Base-by-base conservation (phyloP, 2,888 invertebrate genomes). In the Dynastes grantii region DNA sequence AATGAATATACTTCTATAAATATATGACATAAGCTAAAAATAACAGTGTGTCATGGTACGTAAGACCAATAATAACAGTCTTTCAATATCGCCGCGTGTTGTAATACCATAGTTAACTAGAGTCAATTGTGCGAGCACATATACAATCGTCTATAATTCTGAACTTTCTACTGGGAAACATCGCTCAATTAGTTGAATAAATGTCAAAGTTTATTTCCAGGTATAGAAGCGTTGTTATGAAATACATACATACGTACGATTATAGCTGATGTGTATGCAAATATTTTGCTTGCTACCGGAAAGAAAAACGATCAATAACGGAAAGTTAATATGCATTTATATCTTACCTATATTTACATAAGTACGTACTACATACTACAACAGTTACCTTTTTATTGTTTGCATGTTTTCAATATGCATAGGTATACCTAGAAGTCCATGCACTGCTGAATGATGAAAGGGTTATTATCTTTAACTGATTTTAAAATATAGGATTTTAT, bases 11-110 rank as follows among this genome's bases (percentile, higher is more conserved):
- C 16, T 45, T 67, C 49, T 27, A 16, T n/a, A 11, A 45, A 8
- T 45, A 45, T 45, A 27, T n/a, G 49, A 45, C 67, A 40, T 16
- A 16, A 45, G 16, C 67, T 45, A 45, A 67, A 67, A 67, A 67
- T 67, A 45, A 45, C 45, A 45, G 22, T 67, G 63, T 63, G 49
- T 64, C 64, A 64, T 37, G 29, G 13, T 64, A 64, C n/a, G 64
- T 37, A 64, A 29, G 64, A 2, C 64, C 6, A 64, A 64, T 64
- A 64, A 64, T 64, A 64, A 64, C 11, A 64, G n/a, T 64, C 45
- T 45, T 45, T 11, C 64, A 64, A 64, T 64, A 64, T n/a, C 64
- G 45, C 45, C 45, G 45, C 2, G 22, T 32, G 32, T 37, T 29
- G n/a, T 37, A 29, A 32, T 64, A 29, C 11, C 22, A 64, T n/a